Base-by-base conservation (phyloP, 2,113 vertebrate species). In the Ceyx melanurus region DNA sequence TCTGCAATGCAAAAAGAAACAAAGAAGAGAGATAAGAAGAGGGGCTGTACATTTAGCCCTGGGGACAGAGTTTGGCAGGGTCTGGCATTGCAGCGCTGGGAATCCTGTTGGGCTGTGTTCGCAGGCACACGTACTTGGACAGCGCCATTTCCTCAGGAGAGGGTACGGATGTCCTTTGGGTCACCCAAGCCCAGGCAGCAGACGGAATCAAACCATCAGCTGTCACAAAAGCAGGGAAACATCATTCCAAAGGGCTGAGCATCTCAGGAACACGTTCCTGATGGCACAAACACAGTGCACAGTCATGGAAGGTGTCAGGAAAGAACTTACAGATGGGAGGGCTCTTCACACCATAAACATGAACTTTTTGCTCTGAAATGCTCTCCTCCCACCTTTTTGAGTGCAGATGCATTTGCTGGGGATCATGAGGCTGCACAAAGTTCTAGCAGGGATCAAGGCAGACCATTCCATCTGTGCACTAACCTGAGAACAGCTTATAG, bases 1-100 rank as follows among this genome's bases (percentile, higher is more conserved):
- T 99, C 99, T 99, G 97, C 57, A 97, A 97, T 8, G 93, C n/a
- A 88, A 93, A 91, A 75, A 68, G 45, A 74, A 26, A 82, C 15
- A 90, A 85, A 54, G 78, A 31, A 70, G 75, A 73, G 15, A 16
- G 31, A 82, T 93, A 46, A 96, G 93, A 66, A 53, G 0, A 6
- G 23, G 17, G 21, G 35, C 40, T 26, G 33, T 7, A 40, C 1
- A 0, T 43, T 64, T 18, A 77, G 60, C 51, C 46, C 26, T 1
- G 2, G 48, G 57, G 74, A 78, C 25, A n/a, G 61, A 75, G 81
- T 66, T 50, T 13, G 40, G 67, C 45, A 25, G 74, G 74, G 78
- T 18, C 6, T 57, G 58, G 79, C 87, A 53, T 82, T 31, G 65
- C 58, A 79, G 37, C 0, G 31, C 18, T 26, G 48, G 75, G 53